Evolutionary conservation across 1,140 invertebrate genomes (phyloP).

Genomic region (Brachionus rubens): DNA sequence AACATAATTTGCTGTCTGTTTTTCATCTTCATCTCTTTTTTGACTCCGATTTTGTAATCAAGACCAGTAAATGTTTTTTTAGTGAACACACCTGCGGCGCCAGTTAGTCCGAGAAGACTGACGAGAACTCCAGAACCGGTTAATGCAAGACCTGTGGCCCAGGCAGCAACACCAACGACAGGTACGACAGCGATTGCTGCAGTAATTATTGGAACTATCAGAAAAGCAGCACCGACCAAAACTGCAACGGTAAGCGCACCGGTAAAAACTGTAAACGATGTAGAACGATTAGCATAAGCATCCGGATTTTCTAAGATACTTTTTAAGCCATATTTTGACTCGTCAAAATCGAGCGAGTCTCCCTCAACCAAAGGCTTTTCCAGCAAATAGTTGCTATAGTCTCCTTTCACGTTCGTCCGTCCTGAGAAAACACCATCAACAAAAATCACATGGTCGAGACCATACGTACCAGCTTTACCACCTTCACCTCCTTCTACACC

Average conservation of each 20-base stretch:
- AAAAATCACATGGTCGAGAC: constrained; percentile 17
- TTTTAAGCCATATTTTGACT: background rate
- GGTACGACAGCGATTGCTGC: background rate
- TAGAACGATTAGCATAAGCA: background rate
- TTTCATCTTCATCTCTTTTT: constrained; percentile 33
- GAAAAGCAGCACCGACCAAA: background rate
- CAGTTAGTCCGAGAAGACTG: background rate
- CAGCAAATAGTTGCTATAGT: constrained; percentile 11
- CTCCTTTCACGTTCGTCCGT: background rate
- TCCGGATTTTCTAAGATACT: constrained; percentile 1
- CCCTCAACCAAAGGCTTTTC: constrained; percentile 27
- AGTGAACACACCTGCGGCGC: background rate
- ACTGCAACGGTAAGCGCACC: background rate
- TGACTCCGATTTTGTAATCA: constrained; percentile 13
- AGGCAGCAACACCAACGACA: background rate
- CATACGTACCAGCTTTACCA: background rate
- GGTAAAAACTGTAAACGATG: background rate
- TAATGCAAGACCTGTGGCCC: background rate
- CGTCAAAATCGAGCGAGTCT: background rate
- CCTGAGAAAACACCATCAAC: constrained; percentile 6
- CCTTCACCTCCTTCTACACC: background rate
- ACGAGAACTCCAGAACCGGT: background rate
- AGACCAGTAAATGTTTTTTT: background rate
- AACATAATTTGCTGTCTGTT: constrained; percentile 28
- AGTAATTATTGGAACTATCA: background rate